Percentiles rank a stretch among this genome's conserved stretches.
phyloP scores from a whole-genome alignment of 2,888 invertebrate species.

The Spicauda simplicius region DNA sequence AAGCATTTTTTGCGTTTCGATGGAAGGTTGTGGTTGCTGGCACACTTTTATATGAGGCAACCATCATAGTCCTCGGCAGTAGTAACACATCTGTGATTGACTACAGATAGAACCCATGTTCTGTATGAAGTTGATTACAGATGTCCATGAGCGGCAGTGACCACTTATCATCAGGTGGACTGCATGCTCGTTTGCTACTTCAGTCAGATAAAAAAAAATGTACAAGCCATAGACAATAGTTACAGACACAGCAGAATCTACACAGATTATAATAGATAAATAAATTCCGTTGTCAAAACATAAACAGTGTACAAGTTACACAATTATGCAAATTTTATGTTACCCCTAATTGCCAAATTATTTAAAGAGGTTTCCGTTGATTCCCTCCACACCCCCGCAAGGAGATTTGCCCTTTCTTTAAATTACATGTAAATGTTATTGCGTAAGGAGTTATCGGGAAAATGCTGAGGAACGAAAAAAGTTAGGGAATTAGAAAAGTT shows the following conservation, averaged over 20 bases:
- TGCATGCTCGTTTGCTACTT: too few species aligned
- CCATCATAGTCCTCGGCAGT: too few species aligned
- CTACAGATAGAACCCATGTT: too few species aligned
- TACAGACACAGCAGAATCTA: slow-evolving; percentile 1
- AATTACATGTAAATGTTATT: slow-evolving; percentile 78
- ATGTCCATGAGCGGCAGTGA: too few species aligned
- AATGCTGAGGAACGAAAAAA: slow-evolving; percentile 55
- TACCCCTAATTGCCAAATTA: slow-evolving; percentile 83
- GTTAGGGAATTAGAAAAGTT: slow-evolving; percentile 59
- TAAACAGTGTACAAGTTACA: slow-evolving; percentile 78
- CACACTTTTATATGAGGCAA: too few species aligned
- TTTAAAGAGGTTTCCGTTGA: slow-evolving; percentile 82
- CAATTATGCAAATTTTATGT: slow-evolving; percentile 83
- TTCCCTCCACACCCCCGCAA: slow-evolving; percentile 57
- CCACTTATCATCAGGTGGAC: too few species aligned
- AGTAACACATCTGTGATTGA: too few species aligned
- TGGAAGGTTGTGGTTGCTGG: too few species aligned
- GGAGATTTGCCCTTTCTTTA: slow-evolving; percentile 62
- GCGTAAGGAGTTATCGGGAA: slow-evolving; percentile 61
- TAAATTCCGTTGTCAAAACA: slow-evolving; percentile 73
- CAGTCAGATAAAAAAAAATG: too few species aligned
- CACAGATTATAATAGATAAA: slow-evolving; percentile 47
- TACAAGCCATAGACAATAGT: slow-evolving; percentile 12
- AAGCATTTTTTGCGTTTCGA: too few species aligned
- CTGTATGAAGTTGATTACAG: too few species aligned